Evolutionary conservation across 2,113 vertebrate genomes (phyloP), one percentile per base, ranked within the genome.

Genomic region (Pogona vitticeps): DNA sequence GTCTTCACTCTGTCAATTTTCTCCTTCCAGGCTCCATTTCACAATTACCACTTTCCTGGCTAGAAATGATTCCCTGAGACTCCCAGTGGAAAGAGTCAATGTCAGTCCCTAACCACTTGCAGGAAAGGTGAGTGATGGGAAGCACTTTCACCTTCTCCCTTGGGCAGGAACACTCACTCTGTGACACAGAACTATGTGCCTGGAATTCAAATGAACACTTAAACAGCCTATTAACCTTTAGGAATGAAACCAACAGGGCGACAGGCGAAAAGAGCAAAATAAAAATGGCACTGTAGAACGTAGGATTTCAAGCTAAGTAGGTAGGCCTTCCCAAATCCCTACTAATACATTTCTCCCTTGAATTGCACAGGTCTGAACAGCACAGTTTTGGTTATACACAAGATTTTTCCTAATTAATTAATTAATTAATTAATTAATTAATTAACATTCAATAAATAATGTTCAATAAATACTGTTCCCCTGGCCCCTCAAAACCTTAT

Each of bases 51-150:
- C 90, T 71, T 84, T 82, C 88, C 33, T 0, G 0, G 26, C 83
- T 88, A 86, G 91, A 94, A 93, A 93, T 93, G 91, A 95, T 85
- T 94, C 90, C 67, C 65, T 87, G 77, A 58, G 70, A 76, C 46
- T 88, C 87, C 77, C 89, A 91, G 84, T 10, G 1, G 89, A 88
- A 91, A 81, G 0, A 2, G 84, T 85, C 87, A 52, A 28, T 14
- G 68, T 86, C 79, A 52, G 78, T 88, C 88, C 67, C 82, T 93
- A 91, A 94, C 91, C 89, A 91, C 46, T 79, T 68, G 28, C 33
- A 90, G 63, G 71, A 91, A 86, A 85, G 88, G 67, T 91, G 83
- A 93, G 63, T 59, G 85, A 94, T 52, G 18, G 1, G 8, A 90
- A 63, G 77, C 91, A 86, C 79, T 91, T 89, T 83, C 80, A 87